Percentiles rank a stretch among this genome's conserved stretches.
Conservation (phyloP, 2,888 invertebrate species). For the Sialis lutaria region DNA sequence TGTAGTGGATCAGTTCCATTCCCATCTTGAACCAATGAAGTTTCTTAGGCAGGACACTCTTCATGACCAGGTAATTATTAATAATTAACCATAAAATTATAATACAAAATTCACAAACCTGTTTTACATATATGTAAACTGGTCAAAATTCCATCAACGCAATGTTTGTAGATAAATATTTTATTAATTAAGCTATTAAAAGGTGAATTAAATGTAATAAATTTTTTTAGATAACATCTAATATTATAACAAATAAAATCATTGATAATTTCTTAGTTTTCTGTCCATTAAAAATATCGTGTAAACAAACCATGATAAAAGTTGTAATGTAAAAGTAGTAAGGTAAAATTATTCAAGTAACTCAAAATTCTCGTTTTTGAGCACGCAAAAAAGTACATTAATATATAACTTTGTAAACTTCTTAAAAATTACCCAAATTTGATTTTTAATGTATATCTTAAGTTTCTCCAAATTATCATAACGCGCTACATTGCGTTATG, state of each 20-base stretch:
- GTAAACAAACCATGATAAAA: too few relatives aligned
- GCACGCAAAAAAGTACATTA: not conserved
- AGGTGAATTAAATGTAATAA: not conserved
- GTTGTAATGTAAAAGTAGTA: too few relatives aligned
- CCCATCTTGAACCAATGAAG: conserved; percentile 87
- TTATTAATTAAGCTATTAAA: not conserved
- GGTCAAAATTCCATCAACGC: not conserved
- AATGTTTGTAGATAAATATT: too few relatives aligned
- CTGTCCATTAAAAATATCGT: too few relatives aligned
- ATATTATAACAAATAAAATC: too few relatives aligned
- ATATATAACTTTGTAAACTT: not conserved
- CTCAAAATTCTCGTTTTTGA: not conserved
- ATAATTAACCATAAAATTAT: not conserved
- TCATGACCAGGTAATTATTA: conserved; percentile 50
- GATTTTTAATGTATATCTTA: not conserved
- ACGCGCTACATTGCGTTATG: too few relatives aligned
- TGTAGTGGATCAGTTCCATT: conserved; percentile 80
- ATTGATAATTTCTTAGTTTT: not conserved
- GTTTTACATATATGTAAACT: not conserved
- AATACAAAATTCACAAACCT: conserved; percentile 2
- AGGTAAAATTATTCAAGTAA: too few relatives aligned
- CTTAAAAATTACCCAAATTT: not conserved
- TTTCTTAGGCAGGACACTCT: conserved; percentile 63
- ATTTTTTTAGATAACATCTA: not conserved
- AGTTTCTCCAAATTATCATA: too few relatives aligned